Base-by-base conservation (phyloP, 2,113 vertebrate species). In the Xenus cinereus region DNA sequence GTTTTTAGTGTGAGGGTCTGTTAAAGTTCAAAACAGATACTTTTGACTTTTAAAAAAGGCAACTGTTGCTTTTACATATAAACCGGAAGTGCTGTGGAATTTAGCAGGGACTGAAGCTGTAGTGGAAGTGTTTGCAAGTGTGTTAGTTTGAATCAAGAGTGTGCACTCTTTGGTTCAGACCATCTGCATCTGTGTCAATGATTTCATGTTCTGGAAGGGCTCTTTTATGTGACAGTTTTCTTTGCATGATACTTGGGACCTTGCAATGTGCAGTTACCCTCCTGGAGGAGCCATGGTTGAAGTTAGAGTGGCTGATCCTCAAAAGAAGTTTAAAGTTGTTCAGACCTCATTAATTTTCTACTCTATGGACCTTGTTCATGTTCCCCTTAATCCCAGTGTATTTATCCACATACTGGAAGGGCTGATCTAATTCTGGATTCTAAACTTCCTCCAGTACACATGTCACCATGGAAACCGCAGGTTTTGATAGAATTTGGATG, bases 371-470 rank as follows among this genome's bases (percentile, higher is more conserved):
- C 39, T 91, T 51, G 80, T 63, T 91, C 68, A 35, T 32, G 41
- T 89, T 84, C 35, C 64, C 15, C 74, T 96, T 96, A 92, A 94
- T 96, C 64, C 93, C 73, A 72, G 77, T 95, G 91, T 96, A 51
- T 94, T 96, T 95, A 60, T 94, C 89, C 91, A 84, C 73, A 95
- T 74, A 84, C 94, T 91, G 91, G 93, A 96, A 96, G 76, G 77
- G 69, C 64, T 94, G 76, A 60, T 95, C 89, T 95, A 72, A 87
- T 95, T 95, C 89, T 48, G 73, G 84, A 89, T 92, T 81, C 53
- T 54, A 32, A 56, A 66, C 77, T 82, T 84, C 76, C 39, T 84
- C 53, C 48, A 1, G 66, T 84, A 64, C 60, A 56, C 56, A 7
- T 5, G 51, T 95, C 2, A 1, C 93, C 74, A 39, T 82, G 91